Evolutionary conservation across 2,888 invertebrate genomes (phyloP), one percentile per base, ranked within the genome.

Genomic region (Morinoia aosen): DNA sequence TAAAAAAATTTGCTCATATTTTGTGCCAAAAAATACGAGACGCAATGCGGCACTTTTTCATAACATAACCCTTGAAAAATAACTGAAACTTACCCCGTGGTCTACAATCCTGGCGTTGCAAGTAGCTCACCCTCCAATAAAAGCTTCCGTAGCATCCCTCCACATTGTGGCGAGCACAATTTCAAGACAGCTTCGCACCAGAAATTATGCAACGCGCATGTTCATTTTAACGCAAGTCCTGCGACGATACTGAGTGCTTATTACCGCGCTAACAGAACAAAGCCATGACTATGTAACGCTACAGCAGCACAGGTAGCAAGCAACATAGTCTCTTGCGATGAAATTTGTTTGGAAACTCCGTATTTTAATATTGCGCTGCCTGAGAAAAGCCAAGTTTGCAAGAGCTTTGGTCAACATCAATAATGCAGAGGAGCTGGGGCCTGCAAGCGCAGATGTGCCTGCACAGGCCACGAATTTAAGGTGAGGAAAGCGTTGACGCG

Each of bases 361-460:
- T 76, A 25, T 33, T 76, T 76, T 76, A 76, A 76, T 76, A 76
- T 76, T 2, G 33, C 76, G 76, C 25, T 76, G 76, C 76, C 76
- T 76, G 25, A 76, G 76, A 33, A 76, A 76, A 76, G 76, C 25
- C 76, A 76, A 76, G 76, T 76, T 76, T 76, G 76, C 76, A 76
- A 76, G 76, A 76, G 76, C 76, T 76, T 76, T 76, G 76, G 76
- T 33, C 76, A 76, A 76, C 76, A 76, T 76, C 76, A 76, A 76
- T 76, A 76, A 76, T 76, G 76, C 76, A 76, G 33, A 16, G 76
- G 76, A 16, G 76, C 8, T 76, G 76, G 25, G 33, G 76, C 25
- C 76, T 76, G 33, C 76, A 76, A 76, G 76, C 76, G 76, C 76
- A 76, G 76, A 33, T 76, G 76, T 33, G 33, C 76, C 76, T 76